Conservation (phyloP, 1,140 invertebrate species). For the Triops cancriformis region DNA sequence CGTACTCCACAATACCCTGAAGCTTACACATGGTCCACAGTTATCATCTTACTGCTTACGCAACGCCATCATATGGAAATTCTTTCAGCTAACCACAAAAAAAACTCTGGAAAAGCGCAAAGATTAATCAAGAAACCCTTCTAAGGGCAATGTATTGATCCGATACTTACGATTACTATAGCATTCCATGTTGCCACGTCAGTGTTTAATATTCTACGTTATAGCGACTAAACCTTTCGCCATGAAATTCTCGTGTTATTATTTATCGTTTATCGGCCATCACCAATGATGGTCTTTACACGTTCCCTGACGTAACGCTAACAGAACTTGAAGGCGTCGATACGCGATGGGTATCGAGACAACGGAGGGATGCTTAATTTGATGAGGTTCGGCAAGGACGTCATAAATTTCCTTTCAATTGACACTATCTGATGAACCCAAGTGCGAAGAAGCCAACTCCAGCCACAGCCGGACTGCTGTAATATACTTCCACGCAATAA, state of each 20-base stretch:
- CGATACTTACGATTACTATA: neutral
- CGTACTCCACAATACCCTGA: too few relatives aligned
- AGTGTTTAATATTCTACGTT: neutral
- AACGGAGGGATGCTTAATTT: neutral
- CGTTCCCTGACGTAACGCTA: neutral
- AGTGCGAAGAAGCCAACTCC: neutral
- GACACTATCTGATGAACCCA: conserved; percentile 10
- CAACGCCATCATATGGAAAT: too few relatives aligned
- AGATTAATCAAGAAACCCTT: too few relatives aligned
- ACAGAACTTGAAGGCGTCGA: neutral
- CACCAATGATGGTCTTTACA: neutral
- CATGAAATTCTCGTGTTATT: neutral
- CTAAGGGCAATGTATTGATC: neutral
- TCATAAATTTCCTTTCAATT: neutral
- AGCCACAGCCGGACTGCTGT: neutral
- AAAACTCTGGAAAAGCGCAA: too few relatives aligned
- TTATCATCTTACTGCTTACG: too few relatives aligned
- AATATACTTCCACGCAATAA: neutral
- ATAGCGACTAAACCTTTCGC: neutral
- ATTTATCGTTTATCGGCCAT: neutral
- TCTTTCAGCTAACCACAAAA: too few relatives aligned
- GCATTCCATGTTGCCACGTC: neutral
- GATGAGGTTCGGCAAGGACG: neutral
- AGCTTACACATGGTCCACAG: too few relatives aligned
- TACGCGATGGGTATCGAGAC: neutral